Base-by-base conservation (phyloP, 2,113 vertebrate species). In the Chascanopsetta lugubris region DNA sequence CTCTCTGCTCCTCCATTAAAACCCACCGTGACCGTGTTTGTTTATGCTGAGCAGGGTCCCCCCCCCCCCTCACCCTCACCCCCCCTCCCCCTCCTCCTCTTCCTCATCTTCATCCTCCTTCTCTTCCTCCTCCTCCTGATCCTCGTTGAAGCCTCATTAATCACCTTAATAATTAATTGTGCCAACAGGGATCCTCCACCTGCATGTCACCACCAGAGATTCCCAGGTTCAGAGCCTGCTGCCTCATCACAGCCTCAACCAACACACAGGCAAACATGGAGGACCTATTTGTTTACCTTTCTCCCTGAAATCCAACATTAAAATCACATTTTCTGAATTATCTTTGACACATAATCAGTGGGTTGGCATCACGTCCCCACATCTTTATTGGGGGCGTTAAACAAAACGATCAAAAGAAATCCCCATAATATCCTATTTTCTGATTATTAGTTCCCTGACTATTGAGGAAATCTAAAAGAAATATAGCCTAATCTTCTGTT, bases 111-210 rank as follows among this genome's bases (percentile, higher is more conserved):
- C 17, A n/a, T 42, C 38, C 38, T 18, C 40, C 40, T 42, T 7
- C 15, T 56, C 55, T 12, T 34, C 10, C 34, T 4, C 34, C 32
- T 36, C 8, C 34, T 36, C 34, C 34, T 38, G 12, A 13, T 38
- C 13, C 29, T 4, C 34, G n/a, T n/a, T n/a, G n/a, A n/a, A n/a
- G n/a, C n/a, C n/a, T n/a, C n/a, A n/a, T 38, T 15, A 60, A 74
- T 84, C 68, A 70, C 40, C 45, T 54, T 47, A 47, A 47, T 53
- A 13, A 54, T 69, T 59, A 34, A 21, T 55, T 84, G 75, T 18
- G 27, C 26, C 15, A 27, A 54, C 40, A 45, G 32, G 55, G 27
- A 17, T 43, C 46, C 48, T 67, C 42, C 26, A 20, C 18, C 59
- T 51, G 29, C 38, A 38, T 61, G 34, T 61, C 32, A 36, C 40